A percentile compares a stretch with the other conserved stretches of the same genome.
phyloP scores from a whole-genome alignment of 1,140 invertebrate genomes.

The Drosophila prosaltans region DNA sequence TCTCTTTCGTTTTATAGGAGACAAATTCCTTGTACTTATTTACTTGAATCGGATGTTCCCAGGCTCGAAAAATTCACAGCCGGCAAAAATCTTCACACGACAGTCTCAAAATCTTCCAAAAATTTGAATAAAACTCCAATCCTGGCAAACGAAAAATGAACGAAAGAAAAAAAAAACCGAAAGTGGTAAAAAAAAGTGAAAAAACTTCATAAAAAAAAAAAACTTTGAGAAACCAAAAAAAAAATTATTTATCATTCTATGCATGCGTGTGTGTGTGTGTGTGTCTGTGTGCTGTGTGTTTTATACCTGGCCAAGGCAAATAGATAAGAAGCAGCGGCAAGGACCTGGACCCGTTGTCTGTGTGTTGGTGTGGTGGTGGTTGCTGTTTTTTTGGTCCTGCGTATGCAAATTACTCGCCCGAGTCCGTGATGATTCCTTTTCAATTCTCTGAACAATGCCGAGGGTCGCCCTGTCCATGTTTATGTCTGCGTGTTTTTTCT shows the following conservation, averaged over 20 bases:
- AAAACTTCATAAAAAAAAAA: conserved; percentile 69
- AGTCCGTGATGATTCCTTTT: conserved; percentile 73
- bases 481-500: conserved; percentile 45
- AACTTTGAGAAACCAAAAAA: conserved; percentile 20
- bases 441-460: conserved; percentile 67
- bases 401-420: conserved; percentile 71
- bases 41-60: conserved; percentile 64
- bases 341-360: conserved; percentile 1
- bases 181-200: conserved; percentile 81
- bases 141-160: conserved; percentile 23
- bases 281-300: conserved; percentile 37
- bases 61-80: conserved; percentile 55
- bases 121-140: conserved; percentile 72
- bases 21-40: background rate
- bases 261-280: conserved; percentile 29
- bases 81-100: conserved; percentile 69
- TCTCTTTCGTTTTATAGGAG: too few relatives aligned
- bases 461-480: conserved; percentile 74
- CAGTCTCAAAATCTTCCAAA: conserved; percentile 33
- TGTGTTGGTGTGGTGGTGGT: conserved; percentile 66
- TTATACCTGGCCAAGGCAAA: conserved; percentile 71
- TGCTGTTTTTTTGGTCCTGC: conserved; percentile 44
- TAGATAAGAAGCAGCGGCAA: conserved; percentile 63
- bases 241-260: conserved; percentile 78
- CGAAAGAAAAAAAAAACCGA: conserved; percentile 58